A percentile compares a stretch with the other conserved stretches of the same genome.
These are phyloP conservation scores for Tribolium madens DNA, from an alignment of 1,140 invertebrate genomes.

Conservation along the genomic window DNA sequence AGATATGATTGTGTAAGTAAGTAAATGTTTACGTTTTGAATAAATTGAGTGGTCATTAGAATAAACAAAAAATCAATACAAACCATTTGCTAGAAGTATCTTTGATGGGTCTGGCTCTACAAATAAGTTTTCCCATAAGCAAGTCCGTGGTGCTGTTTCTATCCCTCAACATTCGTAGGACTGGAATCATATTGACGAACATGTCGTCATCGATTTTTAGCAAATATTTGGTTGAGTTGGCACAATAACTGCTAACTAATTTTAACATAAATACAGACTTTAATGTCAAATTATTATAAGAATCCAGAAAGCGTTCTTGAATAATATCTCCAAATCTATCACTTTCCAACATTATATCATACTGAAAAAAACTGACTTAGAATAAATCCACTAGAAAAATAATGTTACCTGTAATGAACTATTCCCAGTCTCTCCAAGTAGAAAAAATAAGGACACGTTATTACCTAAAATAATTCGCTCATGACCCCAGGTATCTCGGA, in stretches of 20 bases:
- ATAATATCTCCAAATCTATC: conserved; percentile 85
- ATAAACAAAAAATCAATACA: conserved; percentile 52
- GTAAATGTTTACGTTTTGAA: too few relatives aligned
- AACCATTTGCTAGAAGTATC: conserved; percentile 84
- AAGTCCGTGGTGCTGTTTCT: conserved; percentile 66
- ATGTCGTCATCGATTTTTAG: conserved; percentile 90
- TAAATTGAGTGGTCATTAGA: too few relatives aligned
- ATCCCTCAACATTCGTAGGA: conserved; percentile 65
- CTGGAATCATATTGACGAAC: conserved; percentile 78
- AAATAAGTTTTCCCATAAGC: conserved; percentile 81
- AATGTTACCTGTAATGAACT: conserved; percentile 68
- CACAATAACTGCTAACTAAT: conserved; percentile 78
- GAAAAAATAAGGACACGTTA: conserved; percentile 68
- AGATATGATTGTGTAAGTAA: too few relatives aligned
- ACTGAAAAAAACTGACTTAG: conserved; percentile 41
- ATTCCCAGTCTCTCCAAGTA: conserved; percentile 71
- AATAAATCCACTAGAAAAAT: not conserved
- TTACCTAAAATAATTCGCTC: conserved; percentile 70
- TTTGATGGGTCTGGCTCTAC: conserved; percentile 77
- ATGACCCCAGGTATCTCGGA: conserved; percentile 86
- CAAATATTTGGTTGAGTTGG: conserved; percentile 70
- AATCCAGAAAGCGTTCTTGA: conserved; percentile 89
- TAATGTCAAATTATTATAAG: conserved; percentile 92
- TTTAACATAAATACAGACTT: conserved; percentile 90
- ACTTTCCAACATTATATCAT: conserved; percentile 66